phyloP scores from a whole-genome alignment of 2,888 invertebrate species.

The Acleris cristana region DNA sequence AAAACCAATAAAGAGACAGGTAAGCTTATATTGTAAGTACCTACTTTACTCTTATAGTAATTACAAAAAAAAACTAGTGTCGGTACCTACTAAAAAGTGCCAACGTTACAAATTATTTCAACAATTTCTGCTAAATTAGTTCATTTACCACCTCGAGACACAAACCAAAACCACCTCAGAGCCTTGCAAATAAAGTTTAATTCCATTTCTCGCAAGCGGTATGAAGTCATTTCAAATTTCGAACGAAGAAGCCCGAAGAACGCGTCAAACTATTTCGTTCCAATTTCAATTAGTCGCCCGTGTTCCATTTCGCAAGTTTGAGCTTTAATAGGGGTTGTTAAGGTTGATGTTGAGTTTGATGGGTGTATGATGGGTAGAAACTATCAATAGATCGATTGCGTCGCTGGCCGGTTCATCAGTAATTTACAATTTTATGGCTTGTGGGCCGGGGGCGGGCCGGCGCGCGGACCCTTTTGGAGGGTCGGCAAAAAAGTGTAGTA shows the following conservation, averaged over 20 bases:
- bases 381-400: conserved; percentile 80
- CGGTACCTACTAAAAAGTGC: too few species aligned
- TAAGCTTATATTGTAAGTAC: conserved; percentile 10
- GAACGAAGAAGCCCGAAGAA: conserved; percentile 34
- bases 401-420: conserved; percentile 78
- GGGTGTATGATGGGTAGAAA: conserved; percentile 23
- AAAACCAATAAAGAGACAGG: conserved; percentile 7
- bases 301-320: neutral
- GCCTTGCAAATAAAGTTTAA: conserved; percentile 4
- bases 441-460: conserved; percentile 69
- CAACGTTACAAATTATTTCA: neutral
- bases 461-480: conserved; percentile 68
- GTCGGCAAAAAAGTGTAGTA: conserved; percentile 53
- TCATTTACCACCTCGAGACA: neutral
- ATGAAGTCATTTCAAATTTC: conserved; percentile 33
- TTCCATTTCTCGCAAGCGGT: neutral
- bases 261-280: conserved; percentile 33
- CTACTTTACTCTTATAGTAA: neutral
- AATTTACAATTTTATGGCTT: conserved; percentile 84
- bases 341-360: neutral
- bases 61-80: neutral
- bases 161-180: neutral
- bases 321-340: conserved; percentile 6
- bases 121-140: neutral
- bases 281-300: conserved; percentile 23